phyloP scores from a whole-genome alignment of 2,113 vertebrate genomes.

The Scatophagus argus region DNA sequence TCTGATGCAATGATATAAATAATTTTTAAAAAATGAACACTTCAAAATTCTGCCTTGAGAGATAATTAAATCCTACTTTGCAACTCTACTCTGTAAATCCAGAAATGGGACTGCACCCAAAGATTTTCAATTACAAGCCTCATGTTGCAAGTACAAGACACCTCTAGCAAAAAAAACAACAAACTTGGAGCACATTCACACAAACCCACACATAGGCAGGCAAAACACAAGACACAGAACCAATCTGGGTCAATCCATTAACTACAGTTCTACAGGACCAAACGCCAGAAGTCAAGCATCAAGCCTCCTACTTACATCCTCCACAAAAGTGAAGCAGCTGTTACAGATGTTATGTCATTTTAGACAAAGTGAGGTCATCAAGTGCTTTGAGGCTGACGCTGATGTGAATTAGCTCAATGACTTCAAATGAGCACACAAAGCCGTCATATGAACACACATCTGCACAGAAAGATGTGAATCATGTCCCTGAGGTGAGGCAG shows the following conservation, averaged over 20 bases:
- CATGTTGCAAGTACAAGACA: slow-evolving; percentile 6
- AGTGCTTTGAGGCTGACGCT: slow-evolving; percentile 34
- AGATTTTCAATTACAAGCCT: slow-evolving; percentile 28
- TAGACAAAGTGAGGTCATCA: slow-evolving; percentile 51
- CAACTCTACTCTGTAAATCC: slow-evolving; percentile 36
- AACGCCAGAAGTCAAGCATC: slow-evolving; percentile 40
- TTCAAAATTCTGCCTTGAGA: slow-evolving; percentile 1
- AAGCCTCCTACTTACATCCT: slow-evolving; percentile 48
- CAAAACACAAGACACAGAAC: slow-evolving; percentile 10
- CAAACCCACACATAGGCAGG: background rate
- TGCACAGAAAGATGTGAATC: slow-evolving; percentile 31
- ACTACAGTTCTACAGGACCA: slow-evolving; percentile 20
- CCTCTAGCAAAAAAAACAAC: slow-evolving; percentile 26
- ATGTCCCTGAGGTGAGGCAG: slow-evolving; percentile 52
- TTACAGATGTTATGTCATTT: slow-evolving; percentile 48
- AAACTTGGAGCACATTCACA: slow-evolving; percentile 23
- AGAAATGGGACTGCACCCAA: slow-evolving; percentile 31
- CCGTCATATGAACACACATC: too few relatives aligned
- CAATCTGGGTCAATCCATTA: slow-evolving; percentile 65
- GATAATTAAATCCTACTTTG: slow-evolving; percentile 19
- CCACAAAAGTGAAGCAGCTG: slow-evolving; percentile 32
- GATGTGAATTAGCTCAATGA: slow-evolving; percentile 41
- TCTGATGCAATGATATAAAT: slow-evolving; percentile 2
- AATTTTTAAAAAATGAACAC: slow-evolving; percentile 15
- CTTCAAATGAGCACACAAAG: slow-evolving; percentile 21